phyloP scores from a whole-genome alignment of 2,113 vertebrate species.

The Hyperopisus bebe region DNA sequence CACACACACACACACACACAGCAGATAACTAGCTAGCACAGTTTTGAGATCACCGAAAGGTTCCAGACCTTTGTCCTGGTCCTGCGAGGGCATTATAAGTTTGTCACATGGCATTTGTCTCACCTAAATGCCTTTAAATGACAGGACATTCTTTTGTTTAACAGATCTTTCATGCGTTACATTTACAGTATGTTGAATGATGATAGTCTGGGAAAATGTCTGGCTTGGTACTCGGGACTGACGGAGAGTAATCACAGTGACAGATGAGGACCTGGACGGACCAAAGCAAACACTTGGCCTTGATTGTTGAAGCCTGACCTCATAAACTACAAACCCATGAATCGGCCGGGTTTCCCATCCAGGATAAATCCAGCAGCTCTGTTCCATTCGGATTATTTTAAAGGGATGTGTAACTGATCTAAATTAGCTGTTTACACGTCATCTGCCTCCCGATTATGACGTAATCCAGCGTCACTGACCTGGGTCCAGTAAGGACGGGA shows the following conservation, averaged over 20 bases:
- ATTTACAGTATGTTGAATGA: neutral
- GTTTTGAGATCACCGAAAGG: neutral
- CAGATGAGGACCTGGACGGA: neutral
- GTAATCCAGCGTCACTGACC: neutral
- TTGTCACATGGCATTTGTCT: neutral
- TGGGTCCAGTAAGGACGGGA: neutral
- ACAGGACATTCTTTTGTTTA: neutral
- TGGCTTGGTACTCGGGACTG: neutral
- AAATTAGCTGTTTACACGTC: neutral
- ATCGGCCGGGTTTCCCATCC: neutral
- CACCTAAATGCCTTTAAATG: neutral
- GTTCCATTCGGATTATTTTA: neutral
- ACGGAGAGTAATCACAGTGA: neutral
- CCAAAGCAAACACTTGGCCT: neutral
- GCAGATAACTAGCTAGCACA: neutral
- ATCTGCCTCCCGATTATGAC: neutral
- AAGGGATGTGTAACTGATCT: neutral
- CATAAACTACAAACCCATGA: neutral
- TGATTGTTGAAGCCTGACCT: neutral
- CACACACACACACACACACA: neutral
- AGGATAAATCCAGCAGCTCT: neutral
- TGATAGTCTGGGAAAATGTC: slow-evolving; percentile 8
- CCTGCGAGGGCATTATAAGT: neutral
- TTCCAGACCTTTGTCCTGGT: neutral
- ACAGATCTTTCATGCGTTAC: neutral